Evolutionary conservation across 2,113 vertebrate species (phyloP).

Genomic region (Sylvia atricapilla): DNA sequence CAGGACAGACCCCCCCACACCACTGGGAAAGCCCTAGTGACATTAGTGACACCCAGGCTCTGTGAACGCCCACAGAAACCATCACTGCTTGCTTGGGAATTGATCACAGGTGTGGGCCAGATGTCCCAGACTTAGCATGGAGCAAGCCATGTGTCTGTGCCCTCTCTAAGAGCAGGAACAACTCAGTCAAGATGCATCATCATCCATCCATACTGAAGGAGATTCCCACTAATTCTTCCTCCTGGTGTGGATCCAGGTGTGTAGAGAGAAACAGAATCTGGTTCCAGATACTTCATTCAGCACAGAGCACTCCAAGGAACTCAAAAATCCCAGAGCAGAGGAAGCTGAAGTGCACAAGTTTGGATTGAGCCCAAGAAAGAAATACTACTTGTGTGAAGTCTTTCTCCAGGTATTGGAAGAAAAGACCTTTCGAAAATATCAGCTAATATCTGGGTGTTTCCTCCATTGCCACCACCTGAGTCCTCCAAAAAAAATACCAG

Average conservation of each 20-base stretch:
- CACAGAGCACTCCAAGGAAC: not conserved
- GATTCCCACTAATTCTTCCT: not conserved
- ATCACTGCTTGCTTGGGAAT: not conserved
- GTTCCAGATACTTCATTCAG: not conserved
- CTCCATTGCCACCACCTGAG: not conserved
- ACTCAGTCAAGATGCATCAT: not conserved
- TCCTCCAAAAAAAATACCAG: not conserved
- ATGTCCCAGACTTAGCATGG: not conserved
- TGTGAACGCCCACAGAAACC: not conserved
- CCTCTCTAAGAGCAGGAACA: not conserved
- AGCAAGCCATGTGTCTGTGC: not conserved
- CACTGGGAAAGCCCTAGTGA: not conserved
- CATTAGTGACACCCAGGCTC: not conserved
- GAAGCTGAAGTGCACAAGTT: not conserved
- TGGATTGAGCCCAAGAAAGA: not conserved
- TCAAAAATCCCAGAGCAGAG: not conserved
- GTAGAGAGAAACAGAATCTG: not conserved
- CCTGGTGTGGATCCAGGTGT: not conserved
- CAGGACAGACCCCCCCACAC: not conserved
- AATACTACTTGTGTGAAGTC: not conserved
- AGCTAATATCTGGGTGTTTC: not conserved
- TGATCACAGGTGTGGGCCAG: not conserved
- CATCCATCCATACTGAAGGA: not conserved
- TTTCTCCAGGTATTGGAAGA: not conserved
- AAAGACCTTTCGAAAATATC: not conserved